Evolutionary conservation across 1,140 invertebrate species (phyloP), one percentile per base, ranked within the genome.

Genomic region (Papilio glaucus): DNA sequence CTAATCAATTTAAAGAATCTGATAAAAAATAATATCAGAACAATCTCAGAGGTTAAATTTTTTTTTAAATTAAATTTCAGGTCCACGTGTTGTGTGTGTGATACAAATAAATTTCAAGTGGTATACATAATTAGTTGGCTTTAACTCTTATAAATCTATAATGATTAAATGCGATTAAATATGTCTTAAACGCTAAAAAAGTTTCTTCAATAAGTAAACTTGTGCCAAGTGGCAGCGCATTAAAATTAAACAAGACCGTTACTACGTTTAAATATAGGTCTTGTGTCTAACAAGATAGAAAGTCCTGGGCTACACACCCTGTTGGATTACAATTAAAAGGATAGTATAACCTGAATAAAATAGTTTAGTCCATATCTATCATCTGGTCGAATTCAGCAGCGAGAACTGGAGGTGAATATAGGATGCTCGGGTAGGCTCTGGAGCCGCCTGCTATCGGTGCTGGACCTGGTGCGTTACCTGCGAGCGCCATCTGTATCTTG

Each of bases 401-500:
- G 45, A 21, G 45, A 4, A 0, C 15, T 4, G 15, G 45, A 41
- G 0, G 65, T 12, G 4, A 12, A 38, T 4, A 5, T 10, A 4
- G 15, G 9, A 2, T n/a, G n/a, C n/a, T n/a, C n/a, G 10, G 26
- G 42, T 26, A 18, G 13, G 8, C 3, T 26, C 39, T 15, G 2
- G 10, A 12, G 60, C 18, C 7, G 49, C n/a, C 33, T 4, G 13
- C 38, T 21, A 5, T n/a, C n/a, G n/a, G 18, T 9, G n/a, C 1
- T 8, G 57, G 57, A 68, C 6, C 12, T 12, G 39, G 18, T 24
- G 21, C 38, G 3, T 12, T 42, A 21, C 53, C 67, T 4, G 42
- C 69, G 5, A 74, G 75, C 10, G 86, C 74, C 13, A 84, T 80
- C 12, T 86, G 81, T 18, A 88, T 73, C 21, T 86, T 89, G 0